Evolutionary conservation across 92 coral and sea anemone species (phyloP), one percentile per base, ranked within the genome.

Genomic region (Epizoanthus stellaris): DNA sequence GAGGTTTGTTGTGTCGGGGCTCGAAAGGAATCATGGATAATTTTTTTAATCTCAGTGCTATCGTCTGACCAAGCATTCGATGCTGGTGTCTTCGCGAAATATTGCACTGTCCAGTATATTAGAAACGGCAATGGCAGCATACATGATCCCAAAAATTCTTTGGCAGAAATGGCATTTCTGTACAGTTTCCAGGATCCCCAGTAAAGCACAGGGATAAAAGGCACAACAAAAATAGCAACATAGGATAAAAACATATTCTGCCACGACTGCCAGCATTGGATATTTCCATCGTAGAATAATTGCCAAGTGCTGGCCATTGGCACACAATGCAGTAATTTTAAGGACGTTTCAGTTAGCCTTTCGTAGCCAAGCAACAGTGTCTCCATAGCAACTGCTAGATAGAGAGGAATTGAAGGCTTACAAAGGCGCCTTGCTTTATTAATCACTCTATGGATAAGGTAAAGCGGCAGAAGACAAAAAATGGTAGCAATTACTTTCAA

Each of bases 81-180:
- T n/a, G 10, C 21, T 13, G 69, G 69, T 64, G 25, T 71, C 6
- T 47, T 47, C 39, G 19, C 4, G 45, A 20, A 17, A 71, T 49
- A 11, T 71, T 6, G 76, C 56, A 71, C 76, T 17, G 76, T 49
- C 76, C 76, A 71, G 38, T 20, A 6, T 4, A 71, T 19, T 7
- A 71, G 56, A 20, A 71, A 71, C 21, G 76, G 76, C 76, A 71
- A 40, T 21, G 76, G 76, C 1, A 71, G 38, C n/a, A 49, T 19
- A 49, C 76, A 71, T 15, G 76, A 17, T 71, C 76, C 76, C 23
- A 71, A 47, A 49, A 71, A 71, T 10, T 71, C 76, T 36, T 71
- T 71, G 10, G 56, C 76, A 4, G 57, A 39, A 9, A 71, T n/a
- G 8, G 3, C 1, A 20, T 71, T 71, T 49, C 20, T 71, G 17